Conservation (phyloP, 2,888 invertebrate genomes). For the Sisyra nigra region DNA sequence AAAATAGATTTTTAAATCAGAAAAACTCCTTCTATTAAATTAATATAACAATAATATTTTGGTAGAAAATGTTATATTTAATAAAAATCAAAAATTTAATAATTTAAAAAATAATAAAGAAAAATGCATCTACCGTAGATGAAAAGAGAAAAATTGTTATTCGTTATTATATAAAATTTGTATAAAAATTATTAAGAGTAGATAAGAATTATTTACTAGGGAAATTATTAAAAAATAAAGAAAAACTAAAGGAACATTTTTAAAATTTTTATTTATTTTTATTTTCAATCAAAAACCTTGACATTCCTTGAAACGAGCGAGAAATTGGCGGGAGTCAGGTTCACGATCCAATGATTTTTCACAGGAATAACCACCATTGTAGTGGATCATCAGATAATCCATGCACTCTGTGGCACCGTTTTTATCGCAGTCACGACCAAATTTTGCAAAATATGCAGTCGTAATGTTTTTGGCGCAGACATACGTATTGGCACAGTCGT, state of each 20-base stretch:
- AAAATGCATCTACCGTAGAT: not conserved
- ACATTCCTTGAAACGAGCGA: slow-evolving; percentile 27
- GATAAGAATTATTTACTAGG: not conserved
- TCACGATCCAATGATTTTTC: slow-evolving; percentile 21
- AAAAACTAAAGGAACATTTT: not conserved
- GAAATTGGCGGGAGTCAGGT: slow-evolving; percentile 24
- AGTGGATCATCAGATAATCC: slow-evolving; percentile 48
- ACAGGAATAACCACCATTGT: slow-evolving; percentile 38
- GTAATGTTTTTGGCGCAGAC: slow-evolving; percentile 41
- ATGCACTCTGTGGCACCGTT: slow-evolving; percentile 45
- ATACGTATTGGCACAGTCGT: slow-evolving; percentile 42
- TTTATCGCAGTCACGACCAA: slow-evolving; percentile 43
- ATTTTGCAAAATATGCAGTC: slow-evolving; percentile 39
- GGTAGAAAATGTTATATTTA: not conserved
- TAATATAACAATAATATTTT: not conserved
- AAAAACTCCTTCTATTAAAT: not conserved
- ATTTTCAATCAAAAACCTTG: not conserved
- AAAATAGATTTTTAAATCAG: not conserved
- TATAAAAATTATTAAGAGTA: not conserved
- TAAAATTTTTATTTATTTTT: not conserved
- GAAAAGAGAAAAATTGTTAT: not conserved
- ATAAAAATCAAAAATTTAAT: not conserved
- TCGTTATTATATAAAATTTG: not conserved
- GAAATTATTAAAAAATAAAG: not conserved
- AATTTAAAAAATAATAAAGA: not conserved